These are phyloP conservation scores for Denticeps clupeoides DNA, from an alignment of 2,797 vertebrate species.

Conservation along the genomic window DNA sequence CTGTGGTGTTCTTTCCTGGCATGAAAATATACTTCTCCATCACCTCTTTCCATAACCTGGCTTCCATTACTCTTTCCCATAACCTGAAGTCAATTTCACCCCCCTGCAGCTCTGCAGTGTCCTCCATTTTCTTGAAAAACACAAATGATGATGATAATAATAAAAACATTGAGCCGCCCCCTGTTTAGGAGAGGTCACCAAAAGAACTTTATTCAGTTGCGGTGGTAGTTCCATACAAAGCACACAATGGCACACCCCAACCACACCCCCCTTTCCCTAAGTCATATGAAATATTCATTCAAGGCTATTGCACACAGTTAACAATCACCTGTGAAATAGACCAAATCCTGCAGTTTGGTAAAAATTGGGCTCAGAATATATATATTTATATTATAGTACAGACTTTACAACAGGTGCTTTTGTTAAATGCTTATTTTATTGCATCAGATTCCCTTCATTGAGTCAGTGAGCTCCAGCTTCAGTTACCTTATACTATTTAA, in stretches of 20 bases:
- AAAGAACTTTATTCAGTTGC: constrained; percentile 70
- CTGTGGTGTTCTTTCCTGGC: too few species aligned
- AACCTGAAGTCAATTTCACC: too few species aligned
- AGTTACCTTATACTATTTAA: constrained; percentile 44
- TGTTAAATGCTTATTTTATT: constrained; percentile 66
- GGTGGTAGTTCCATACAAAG: constrained; percentile 69
- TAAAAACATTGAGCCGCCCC: constrained; percentile 54
- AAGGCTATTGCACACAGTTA: constrained; percentile 41
- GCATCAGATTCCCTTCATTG: constrained; percentile 44
- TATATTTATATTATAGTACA: constrained; percentile 68
- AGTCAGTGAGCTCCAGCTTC: constrained; percentile 48
- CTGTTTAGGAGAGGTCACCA: constrained; percentile 56
- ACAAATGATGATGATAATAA: too few species aligned
- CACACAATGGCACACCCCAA: constrained; percentile 49
- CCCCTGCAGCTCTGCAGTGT: too few species aligned
- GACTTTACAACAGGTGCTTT: constrained; percentile 63
- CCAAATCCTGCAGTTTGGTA: constrained; percentile 55
- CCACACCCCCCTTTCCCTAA: constrained; percentile 27
- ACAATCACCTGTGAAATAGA: constrained; percentile 45
- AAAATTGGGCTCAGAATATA: constrained; percentile 42
- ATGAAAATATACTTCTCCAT: too few species aligned
- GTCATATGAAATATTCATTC: constrained; percentile 39
- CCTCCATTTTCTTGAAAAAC: too few species aligned
- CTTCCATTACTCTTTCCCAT: too few species aligned
- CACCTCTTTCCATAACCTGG: too few species aligned